Evolutionary conservation across 1,140 invertebrate species (phyloP).

Genomic region (Chrysoperla carnea): DNA sequence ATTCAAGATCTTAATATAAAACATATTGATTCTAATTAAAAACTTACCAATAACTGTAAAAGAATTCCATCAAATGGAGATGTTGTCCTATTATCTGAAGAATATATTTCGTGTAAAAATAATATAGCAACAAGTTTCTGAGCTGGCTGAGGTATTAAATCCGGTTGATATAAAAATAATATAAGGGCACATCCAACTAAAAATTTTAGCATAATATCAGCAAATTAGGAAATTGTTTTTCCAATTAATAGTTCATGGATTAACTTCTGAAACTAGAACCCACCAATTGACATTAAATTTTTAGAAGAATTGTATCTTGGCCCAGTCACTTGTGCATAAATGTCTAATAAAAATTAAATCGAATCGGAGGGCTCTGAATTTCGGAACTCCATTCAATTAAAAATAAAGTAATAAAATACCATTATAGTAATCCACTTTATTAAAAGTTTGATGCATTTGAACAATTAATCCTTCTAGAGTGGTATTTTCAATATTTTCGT

Average conservation of each 20-base stretch:
- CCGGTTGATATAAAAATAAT: constrained; percentile 48
- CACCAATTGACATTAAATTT: too few species aligned
- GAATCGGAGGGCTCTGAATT: too few species aligned
- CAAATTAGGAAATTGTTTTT: too few species aligned
- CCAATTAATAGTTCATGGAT: too few species aligned
- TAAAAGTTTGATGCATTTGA: neutral
- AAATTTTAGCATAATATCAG: constrained; percentile 4
- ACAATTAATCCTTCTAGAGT: neutral
- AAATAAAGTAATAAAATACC: neutral
- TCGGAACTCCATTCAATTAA: neutral
- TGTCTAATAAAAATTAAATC: too few species aligned
- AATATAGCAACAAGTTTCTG: constrained; percentile 50
- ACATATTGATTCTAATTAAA: constrained; percentile 1
- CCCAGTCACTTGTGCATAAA: neutral
- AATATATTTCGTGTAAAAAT: constrained; percentile 51
- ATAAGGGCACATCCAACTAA: constrained; percentile 41
- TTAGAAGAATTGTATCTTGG: too few species aligned
- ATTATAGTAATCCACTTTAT: neutral
- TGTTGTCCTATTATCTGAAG: constrained; percentile 38
- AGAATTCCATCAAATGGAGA: constrained; percentile 59
- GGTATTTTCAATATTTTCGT: neutral
- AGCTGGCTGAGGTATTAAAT: constrained; percentile 42
- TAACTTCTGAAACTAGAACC: too few species aligned
- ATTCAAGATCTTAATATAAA: neutral
- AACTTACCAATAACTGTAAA: constrained; percentile 38